A percentile compares a stretch with the other conserved stretches of the same genome.
phyloP scores from a whole-genome alignment of 2,888 invertebrate genomes.

The Parochlus steinenii region DNA sequence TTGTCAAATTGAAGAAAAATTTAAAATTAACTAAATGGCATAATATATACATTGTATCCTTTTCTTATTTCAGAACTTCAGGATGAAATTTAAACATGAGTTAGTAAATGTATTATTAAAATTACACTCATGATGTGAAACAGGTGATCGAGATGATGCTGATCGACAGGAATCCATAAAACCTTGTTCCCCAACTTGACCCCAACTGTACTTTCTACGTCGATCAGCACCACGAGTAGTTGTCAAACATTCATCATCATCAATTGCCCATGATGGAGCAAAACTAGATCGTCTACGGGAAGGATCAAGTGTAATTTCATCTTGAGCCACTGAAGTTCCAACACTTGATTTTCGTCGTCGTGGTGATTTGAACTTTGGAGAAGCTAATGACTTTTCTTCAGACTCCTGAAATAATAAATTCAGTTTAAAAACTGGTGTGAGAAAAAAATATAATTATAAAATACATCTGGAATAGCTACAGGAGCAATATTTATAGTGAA shows the following conservation, averaged over 20 bases:
- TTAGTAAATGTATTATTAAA: too few species aligned
- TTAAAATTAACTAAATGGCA: constrained; percentile 5
- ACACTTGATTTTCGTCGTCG: constrained; percentile 27
- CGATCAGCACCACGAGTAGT: constrained; percentile 14
- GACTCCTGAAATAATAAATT: constrained; percentile 17
- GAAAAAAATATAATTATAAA: background rate
- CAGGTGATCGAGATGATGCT: constrained; percentile 54
- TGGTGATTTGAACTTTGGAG: constrained; percentile 21
- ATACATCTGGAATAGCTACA: background rate
- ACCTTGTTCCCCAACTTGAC: constrained; percentile 26
- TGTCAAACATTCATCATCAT: constrained; percentile 15
- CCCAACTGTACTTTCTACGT: constrained; percentile 28
- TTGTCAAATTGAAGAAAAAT: constrained; percentile 2
- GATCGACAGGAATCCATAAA: constrained; percentile 57
- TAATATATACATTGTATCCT: constrained; percentile 14
- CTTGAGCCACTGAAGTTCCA: constrained; percentile 23
- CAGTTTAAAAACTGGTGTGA: background rate
- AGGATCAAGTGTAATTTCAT: constrained; percentile 18
- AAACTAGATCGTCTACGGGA: constrained; percentile 22
- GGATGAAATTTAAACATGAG: background rate
- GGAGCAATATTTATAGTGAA: constrained; percentile 12
- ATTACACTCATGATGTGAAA: constrained; percentile 87
- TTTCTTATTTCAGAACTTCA: constrained; percentile 7
- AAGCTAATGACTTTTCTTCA: constrained; percentile 16
- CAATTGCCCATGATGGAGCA: constrained; percentile 20